Evolutionary conservation across 1,140 invertebrate species (phyloP).

Genomic region (Sarcophaga bullata): DNA sequence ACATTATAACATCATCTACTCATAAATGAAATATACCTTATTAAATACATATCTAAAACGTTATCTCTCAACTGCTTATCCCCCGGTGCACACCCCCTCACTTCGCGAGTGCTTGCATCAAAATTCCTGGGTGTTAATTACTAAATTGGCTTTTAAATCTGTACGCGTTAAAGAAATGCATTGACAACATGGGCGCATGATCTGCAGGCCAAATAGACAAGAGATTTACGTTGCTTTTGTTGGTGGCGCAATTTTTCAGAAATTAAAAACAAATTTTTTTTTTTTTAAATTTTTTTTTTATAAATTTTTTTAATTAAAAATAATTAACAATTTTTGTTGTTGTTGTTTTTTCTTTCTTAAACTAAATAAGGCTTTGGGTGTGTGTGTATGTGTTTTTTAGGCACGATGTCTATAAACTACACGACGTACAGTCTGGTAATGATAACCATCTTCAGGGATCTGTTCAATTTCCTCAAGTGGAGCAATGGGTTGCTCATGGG

Average conservation of each 20-base stretch:
- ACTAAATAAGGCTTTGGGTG: too few species aligned
- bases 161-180: background rate
- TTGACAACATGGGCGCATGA: background rate
- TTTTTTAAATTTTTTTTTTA: background rate
- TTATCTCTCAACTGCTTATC: too few species aligned
- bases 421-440: slow-evolving; percentile 49
- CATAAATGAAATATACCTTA: too few species aligned
- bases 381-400: slow-evolving; percentile 41
- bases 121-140: background rate
- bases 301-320: background rate
- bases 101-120: too few species aligned
- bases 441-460: slow-evolving; percentile 43
- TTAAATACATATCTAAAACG: too few species aligned
- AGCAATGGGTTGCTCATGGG: slow-evolving; percentile 36
- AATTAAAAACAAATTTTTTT: background rate
- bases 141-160: background rate
- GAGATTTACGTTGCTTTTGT: background rate
- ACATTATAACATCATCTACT: too few species aligned
- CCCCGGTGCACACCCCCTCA: too few species aligned
- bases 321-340: too few species aligned
- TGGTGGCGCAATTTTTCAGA: background rate
- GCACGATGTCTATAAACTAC: slow-evolving; percentile 55
- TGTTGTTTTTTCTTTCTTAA: too few species aligned
- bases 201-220: background rate
- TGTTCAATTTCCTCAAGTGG: slow-evolving; percentile 44